These are phyloP conservation scores for Corvus moneduloides DNA, from an alignment of 2,113 vertebrate genomes.

Conservation along the genomic window DNA sequence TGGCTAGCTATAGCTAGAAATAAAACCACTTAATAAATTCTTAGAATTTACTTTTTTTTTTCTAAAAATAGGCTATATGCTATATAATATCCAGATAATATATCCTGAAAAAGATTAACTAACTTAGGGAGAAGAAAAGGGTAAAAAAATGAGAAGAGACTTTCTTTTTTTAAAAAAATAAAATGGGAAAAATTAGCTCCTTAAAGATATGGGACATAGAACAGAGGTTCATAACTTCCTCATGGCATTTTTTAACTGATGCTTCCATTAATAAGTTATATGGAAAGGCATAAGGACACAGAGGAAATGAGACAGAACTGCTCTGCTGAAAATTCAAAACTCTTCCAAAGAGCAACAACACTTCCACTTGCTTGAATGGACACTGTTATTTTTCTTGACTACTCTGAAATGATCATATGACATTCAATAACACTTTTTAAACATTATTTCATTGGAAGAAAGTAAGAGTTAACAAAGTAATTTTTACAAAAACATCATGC, in stretches of 20 bases:
- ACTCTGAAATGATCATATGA: neutral
- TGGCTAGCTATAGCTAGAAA: neutral
- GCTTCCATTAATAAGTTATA: neutral
- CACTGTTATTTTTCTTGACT: neutral
- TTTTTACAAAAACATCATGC: slow-evolving; percentile 30
- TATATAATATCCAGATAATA: neutral
- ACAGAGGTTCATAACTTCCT: neutral
- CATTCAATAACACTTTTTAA: neutral
- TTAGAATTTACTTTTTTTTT: neutral
- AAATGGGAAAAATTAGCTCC: neutral
- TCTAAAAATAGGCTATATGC: neutral
- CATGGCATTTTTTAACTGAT: neutral
- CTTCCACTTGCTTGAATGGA: neutral
- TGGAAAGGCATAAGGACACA: neutral
- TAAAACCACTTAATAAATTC: neutral
- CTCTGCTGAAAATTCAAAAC: neutral
- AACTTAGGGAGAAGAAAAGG: neutral
- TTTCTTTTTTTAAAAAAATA: neutral
- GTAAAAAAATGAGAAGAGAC: neutral
- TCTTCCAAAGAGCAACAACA: neutral
- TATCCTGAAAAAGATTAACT: neutral
- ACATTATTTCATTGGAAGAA: neutral
- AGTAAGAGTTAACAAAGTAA: slow-evolving; percentile 35
- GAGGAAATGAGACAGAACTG: neutral
- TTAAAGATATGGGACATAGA: neutral